These are phyloP conservation scores for Oreonectes daqikongensis DNA, from an alignment of 2,797 vertebrate genomes.

Conservation along the genomic window DNA sequence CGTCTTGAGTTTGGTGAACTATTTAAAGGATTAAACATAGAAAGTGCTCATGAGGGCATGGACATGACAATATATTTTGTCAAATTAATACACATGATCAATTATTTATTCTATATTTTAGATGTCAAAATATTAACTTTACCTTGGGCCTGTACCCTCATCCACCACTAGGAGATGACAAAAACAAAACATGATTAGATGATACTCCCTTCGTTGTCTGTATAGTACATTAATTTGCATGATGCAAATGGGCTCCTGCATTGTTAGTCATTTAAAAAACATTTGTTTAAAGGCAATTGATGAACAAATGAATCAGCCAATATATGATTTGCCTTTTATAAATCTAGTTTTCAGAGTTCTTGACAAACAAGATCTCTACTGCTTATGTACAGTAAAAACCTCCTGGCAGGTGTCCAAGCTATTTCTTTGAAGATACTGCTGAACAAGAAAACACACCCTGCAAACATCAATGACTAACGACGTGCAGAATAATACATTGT, in stretches of 20 bases:
- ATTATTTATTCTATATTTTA: neutral
- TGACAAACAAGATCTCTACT: neutral
- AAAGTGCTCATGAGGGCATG: neutral
- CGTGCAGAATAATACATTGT: neutral
- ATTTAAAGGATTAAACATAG: neutral
- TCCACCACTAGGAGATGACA: conserved; percentile 59
- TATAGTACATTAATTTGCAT: neutral
- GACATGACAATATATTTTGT: neutral
- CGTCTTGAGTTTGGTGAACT: conserved; percentile 62
- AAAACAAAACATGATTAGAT: neutral
- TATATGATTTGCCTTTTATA: too few relatives aligned
- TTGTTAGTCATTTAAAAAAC: neutral
- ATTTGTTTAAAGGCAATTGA: neutral
- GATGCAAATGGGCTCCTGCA: neutral
- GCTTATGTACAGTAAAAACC: neutral
- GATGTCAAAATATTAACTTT: conserved; percentile 13
- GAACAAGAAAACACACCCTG: neutral
- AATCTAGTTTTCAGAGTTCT: neutral
- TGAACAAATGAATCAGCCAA: neutral
- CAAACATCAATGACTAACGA: neutral
- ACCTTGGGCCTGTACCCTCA: conserved; percentile 65
- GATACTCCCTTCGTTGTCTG: neutral
- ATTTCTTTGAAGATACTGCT: neutral
- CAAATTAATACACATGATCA: neutral
- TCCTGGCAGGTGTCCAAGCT: neutral